Evolutionary conservation across 1,140 invertebrate genomes (phyloP).

Genomic region (Calephelis nemesis): DNA sequence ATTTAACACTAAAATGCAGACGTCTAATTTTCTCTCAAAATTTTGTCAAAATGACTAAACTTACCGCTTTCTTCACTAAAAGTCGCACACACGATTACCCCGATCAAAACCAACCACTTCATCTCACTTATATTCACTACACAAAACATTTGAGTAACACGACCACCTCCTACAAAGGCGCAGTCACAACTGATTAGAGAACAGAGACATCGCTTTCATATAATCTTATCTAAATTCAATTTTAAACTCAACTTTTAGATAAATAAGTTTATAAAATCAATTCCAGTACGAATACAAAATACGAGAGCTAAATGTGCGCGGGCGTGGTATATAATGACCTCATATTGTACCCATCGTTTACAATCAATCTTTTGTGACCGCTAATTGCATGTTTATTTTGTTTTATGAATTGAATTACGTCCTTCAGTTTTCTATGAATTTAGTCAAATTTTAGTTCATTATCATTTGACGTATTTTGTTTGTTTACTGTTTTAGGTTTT

Average conservation of each 20-base stretch:
- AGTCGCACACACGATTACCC: constrained; percentile 42
- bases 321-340: constrained; percentile 38
- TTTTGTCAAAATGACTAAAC: constrained; percentile 14
- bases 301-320: constrained; percentile 20
- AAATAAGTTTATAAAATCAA: no score
- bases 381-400: no score
- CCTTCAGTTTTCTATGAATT: background rate
- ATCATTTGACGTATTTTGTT: no score
- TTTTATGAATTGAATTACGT: no score
- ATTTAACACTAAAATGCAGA: no score
- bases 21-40: background rate
- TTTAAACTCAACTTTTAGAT: no score
- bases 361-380: no score
- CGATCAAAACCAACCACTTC: constrained; percentile 50
- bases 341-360: constrained; percentile 17
- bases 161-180: constrained; percentile 35
- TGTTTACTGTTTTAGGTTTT: background rate
- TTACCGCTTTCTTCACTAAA: constrained; percentile 43
- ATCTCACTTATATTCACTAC: constrained; percentile 54
- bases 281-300: no score
- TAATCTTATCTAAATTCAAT: constrained; percentile 13
- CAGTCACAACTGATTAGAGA: constrained; percentile 47
- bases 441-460: background rate
- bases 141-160: constrained; percentile 38
- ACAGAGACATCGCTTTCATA: constrained; percentile 30